A percentile compares a stretch with the other conserved stretches of the same genome.
Evolutionary conservation across 2,797 vertebrate species (phyloP).

Genomic region (Pseudocheirus occidentalis): DNA sequence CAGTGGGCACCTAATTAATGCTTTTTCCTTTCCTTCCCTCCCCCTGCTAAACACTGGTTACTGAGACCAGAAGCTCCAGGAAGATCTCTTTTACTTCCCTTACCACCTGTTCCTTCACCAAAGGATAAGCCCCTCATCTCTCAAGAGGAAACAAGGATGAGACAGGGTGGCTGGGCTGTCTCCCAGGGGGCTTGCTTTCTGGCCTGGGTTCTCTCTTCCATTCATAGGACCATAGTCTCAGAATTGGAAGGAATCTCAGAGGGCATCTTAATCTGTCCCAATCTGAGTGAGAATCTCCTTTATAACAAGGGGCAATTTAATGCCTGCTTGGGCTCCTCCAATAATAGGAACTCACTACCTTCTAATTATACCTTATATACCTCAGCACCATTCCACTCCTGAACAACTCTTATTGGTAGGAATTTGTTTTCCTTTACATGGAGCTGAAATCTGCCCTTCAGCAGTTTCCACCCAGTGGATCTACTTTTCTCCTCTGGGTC

Average conservation of each 20-base stretch:
- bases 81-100: neutral
- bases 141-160: neutral
- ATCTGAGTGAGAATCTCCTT: neutral
- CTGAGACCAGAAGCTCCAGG: neutral
- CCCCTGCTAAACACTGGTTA: neutral
- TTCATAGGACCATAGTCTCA: neutral
- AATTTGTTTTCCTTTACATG: neutral
- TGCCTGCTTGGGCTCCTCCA: neutral
- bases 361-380: neutral
- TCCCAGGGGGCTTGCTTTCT: neutral
- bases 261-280: neutral
- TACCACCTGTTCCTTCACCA: neutral
- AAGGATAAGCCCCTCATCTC: neutral
- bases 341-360: neutral
- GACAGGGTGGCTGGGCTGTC: neutral
- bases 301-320: neutral
- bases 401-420: neutral
- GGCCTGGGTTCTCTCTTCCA: neutral
- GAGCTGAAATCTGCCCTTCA: neutral
- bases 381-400: neutral
- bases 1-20: neutral
- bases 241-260: neutral
- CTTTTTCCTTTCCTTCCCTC: neutral
- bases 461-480: neutral
- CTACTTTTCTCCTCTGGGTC: neutral